phyloP scores from a whole-genome alignment of 2,888 invertebrate species.

The Trichopria drosophilae region DNA sequence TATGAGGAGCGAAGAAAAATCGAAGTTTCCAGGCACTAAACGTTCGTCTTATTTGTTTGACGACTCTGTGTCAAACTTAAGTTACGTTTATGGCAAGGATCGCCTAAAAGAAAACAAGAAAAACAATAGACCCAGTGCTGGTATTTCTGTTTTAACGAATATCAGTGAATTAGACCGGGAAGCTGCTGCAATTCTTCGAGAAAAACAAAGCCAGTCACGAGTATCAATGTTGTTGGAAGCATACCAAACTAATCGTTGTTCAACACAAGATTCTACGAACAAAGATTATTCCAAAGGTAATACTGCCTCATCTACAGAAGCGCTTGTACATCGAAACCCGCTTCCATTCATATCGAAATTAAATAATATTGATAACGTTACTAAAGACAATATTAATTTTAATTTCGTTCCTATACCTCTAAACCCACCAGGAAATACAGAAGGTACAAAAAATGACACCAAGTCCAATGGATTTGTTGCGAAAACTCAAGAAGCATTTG shows the following conservation, averaged over 20 bases:
- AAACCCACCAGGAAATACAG: not conserved
- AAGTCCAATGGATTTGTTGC: no score
- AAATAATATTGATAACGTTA: no score
- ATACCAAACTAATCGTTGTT: no score
- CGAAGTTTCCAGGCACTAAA: no score
- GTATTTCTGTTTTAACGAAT: constrained; percentile 69
- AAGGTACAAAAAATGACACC: not conserved
- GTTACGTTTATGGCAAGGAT: constrained; percentile 50
- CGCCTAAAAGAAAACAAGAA: constrained; percentile 44
- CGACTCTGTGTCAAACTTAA: constrained; percentile 59
- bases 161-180: constrained; percentile 80
- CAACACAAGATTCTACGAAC: no score
- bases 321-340: no score
- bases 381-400: no score
- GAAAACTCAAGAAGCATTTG: no score
- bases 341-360: no score
- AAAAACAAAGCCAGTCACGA: constrained; percentile 57
- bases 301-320: no score
- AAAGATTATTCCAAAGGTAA: no score
- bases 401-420: not conserved
- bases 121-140: constrained; percentile 63
- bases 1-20: no score
- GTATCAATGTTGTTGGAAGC: constrained; percentile 46
- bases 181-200: constrained; percentile 74
- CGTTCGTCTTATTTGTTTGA: constrained; percentile 57